Evolutionary conservation across 2,797 vertebrate species (phyloP).

Genomic region (Salarias fasciatus): DNA sequence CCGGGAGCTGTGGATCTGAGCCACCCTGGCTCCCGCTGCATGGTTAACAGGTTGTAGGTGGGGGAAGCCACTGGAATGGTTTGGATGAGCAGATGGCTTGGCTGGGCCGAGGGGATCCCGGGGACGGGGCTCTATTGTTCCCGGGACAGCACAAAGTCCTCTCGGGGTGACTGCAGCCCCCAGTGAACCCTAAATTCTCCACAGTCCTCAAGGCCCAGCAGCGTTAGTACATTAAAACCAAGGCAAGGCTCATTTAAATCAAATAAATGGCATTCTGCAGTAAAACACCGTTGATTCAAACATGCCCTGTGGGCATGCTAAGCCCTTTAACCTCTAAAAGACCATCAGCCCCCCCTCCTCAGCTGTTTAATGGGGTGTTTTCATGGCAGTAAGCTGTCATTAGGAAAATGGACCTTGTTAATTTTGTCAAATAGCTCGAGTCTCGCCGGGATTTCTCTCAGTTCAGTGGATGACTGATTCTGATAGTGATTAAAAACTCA

Average conservation of each 20-base stretch:
- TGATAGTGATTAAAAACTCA: constrained; percentile 27
- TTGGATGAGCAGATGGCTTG: constrained; percentile 77
- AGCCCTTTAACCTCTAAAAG: constrained; percentile 59
- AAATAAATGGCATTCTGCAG: constrained; percentile 58
- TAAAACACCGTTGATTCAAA: constrained; percentile 53
- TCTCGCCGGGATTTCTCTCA: constrained; percentile 36
- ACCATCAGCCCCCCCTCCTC: constrained; percentile 45
- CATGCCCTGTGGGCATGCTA: constrained; percentile 20
- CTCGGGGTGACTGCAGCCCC: constrained; percentile 44
- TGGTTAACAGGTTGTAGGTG: constrained; percentile 80
- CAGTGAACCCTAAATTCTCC: constrained; percentile 60
- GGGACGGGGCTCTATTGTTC: constrained; percentile 72
- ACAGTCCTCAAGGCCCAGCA: constrained; percentile 27
- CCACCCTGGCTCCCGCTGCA: constrained; percentile 17
- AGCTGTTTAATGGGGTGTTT: constrained; percentile 41
- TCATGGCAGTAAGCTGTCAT: constrained; percentile 63
- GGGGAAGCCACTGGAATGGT: constrained; percentile 68
- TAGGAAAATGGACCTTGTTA: constrained; percentile 66
- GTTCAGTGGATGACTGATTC: constrained; percentile 33
- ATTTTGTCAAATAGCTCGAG: constrained; percentile 50
- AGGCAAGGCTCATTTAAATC: constrained; percentile 58
- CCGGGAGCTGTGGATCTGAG: constrained; percentile 15
- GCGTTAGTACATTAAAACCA: constrained; percentile 50
- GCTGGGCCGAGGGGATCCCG: constrained; percentile 58
- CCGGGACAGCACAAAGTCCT: constrained; percentile 61